phyloP scores from a whole-genome alignment of 2,888 invertebrate species.

The Erebia epiphron region DNA sequence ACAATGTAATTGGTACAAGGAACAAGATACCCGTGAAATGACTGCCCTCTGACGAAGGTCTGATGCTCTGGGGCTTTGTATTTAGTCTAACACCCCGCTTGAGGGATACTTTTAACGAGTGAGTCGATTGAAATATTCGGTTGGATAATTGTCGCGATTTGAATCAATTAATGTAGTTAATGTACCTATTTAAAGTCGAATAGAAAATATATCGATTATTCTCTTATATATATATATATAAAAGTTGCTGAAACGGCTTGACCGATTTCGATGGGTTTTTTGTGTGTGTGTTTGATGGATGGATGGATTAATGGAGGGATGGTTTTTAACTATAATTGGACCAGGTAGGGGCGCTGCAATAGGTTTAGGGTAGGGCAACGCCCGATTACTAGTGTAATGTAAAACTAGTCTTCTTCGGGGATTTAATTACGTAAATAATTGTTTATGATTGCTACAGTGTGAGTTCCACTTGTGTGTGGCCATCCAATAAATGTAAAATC shows the following conservation, averaged over 20 bases:
- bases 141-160: slow-evolving; percentile 22
- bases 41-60: slow-evolving; percentile 75
- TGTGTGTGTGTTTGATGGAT: too few relatives aligned
- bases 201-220: not conserved
- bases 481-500: too few relatives aligned
- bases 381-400: too few relatives aligned
- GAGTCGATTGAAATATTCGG: slow-evolving; percentile 22
- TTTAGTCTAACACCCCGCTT: slow-evolving; percentile 55
- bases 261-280: too few relatives aligned
- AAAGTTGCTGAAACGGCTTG: too few relatives aligned
- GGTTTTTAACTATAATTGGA: too few relatives aligned
- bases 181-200: not conserved
- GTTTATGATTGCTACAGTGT: too few relatives aligned
- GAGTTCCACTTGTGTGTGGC: too few relatives aligned
- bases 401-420: not conserved
- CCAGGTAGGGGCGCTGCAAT: too few relatives aligned
- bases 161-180: not conserved
- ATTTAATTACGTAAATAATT: not conserved
- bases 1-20: slow-evolving; percentile 76
- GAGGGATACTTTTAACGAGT: slow-evolving; percentile 35
- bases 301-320: too few relatives aligned
- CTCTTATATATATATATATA: too few relatives aligned
- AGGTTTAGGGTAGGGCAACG: too few relatives aligned
- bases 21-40: slow-evolving; percentile 79
- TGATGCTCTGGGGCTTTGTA: slow-evolving; percentile 62